A percentile compares a stretch with the other conserved stretches of the same genome.
phyloP scores from a whole-genome alignment of 2,888 invertebrate species.

The Sinotaia quadrata region DNA sequence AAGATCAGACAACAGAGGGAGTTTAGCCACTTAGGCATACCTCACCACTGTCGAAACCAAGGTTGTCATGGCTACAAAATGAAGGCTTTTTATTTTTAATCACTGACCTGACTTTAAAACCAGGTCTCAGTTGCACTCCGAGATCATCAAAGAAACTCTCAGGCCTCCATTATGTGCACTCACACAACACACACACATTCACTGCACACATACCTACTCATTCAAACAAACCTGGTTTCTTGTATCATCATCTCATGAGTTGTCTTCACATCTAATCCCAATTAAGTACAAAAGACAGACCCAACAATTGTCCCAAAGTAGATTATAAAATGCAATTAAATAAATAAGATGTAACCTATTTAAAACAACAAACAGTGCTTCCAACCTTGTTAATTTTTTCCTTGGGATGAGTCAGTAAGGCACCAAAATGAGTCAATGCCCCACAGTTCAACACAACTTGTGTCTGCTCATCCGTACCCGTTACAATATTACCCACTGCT shows the following conservation, averaged over 20 bases:
- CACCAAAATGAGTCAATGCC: conserved; percentile 93
- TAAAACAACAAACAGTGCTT: not conserved
- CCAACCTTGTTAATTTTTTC: conserved; percentile 96
- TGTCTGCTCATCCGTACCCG: conserved; percentile 98
- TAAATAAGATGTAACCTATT: no score
- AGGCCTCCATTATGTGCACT: conserved; percentile 29
- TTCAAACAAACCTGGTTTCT: conserved; percentile 26
- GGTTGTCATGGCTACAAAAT: conserved; percentile 8
- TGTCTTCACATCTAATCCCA: no score
- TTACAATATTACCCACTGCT: conserved; percentile 98
- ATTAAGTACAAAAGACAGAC: no score
- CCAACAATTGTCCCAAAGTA: no score
- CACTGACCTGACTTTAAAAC: conserved; percentile 34
- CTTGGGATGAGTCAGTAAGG: conserved; percentile 91
- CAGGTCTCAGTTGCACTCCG: conserved; percentile 56
- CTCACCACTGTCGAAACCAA: conserved; percentile 16
- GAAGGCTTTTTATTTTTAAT: conserved; percentile 43
- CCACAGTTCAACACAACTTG: conserved; percentile 97
- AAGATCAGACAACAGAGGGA: conserved; percentile 14
- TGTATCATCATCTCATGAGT: conserved; percentile 46
- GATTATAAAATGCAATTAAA: no score
- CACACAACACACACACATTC: not conserved
- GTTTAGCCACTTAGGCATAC: conserved; percentile 14
- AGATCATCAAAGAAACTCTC: conserved; percentile 34
- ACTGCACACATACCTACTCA: conserved; percentile 26